A percentile compares a stretch with the other conserved stretches of the same genome.
phyloP scores from a whole-genome alignment of 1,140 invertebrate genomes.

The Polyergus mexicanus region DNA sequence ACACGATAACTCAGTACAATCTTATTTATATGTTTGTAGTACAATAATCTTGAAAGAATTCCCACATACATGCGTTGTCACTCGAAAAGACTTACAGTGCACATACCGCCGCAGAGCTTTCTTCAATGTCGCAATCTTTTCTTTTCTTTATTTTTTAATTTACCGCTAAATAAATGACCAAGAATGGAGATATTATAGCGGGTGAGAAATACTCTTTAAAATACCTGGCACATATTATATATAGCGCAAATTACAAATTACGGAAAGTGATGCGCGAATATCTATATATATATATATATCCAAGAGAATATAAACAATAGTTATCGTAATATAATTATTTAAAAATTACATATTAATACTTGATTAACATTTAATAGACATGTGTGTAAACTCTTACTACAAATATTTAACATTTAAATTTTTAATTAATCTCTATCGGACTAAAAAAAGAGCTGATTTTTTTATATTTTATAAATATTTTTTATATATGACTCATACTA shows the following conservation, averaged over 20 bases:
- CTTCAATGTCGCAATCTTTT: slow-evolving; percentile 18
- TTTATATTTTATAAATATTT: neutral
- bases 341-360: neutral
- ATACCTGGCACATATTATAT: neutral
- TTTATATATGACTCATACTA: neutral
- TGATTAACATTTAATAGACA: neutral
- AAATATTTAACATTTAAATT: slow-evolving; percentile 1
- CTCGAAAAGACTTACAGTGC: slow-evolving; percentile 25
- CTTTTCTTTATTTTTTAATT: neutral
- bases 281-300: no score
- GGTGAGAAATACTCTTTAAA: neutral
- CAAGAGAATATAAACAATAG: neutral
- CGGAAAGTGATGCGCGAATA: neutral
- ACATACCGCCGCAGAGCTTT: slow-evolving; percentile 9
- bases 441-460: neutral
- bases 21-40: neutral
- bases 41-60: neutral
- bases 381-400: neutral
- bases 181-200: slow-evolving; percentile 32
- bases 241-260: no score
- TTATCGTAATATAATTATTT: neutral
- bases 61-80: slow-evolving; percentile 54
- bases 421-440: neutral
- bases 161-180: slow-evolving; percentile 33
- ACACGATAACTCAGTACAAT: neutral